Base-by-base conservation (phyloP, 2,888 invertebrate species). In the Scrobipalpa costella region DNA sequence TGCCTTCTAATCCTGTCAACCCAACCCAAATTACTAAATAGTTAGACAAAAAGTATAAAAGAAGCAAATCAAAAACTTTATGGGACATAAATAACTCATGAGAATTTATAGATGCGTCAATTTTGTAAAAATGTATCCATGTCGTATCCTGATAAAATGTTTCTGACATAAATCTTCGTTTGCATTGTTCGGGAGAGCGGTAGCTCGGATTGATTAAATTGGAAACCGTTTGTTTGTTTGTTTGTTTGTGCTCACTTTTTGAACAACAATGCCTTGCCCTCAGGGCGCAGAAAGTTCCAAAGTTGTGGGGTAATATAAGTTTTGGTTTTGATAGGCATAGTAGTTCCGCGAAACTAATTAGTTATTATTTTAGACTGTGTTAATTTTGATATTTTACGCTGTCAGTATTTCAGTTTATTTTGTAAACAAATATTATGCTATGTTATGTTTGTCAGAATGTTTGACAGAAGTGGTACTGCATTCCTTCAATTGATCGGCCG, bases 201-300 rank as follows among this genome's bases (percentile, higher is more conserved):
- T 33, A 49, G 62, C n/a, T 59, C 40, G 13, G 55, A 59, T 55
- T 63, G 63, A 58, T 55, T 58, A 52, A 63, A 63, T 50, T 62
- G 62, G 49, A 49, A 59, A 44, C 33, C 50, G 63, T 62, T 62
- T 62, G 63, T 62, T 62, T 62, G 62, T 62, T 62, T 62, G 63
- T 62, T 62, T 62, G 62, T 62, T 62, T 50, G 57, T n/a, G 55
- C 34, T 55, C 55, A 59, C 59, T 59, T 59, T 57, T 57, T 62
- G 57, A 57, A 57, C 33, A 57, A 62, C 47, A 62, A 44, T 62
- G 60, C 34, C 33, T 55, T 15, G 55, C 55, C 55, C 50, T 27
- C 34, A 34, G 17, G 55, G 55, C 33, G 27, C 15, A 7, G 6
- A 7, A 27, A 55, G 34, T 34, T 34, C 3, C 27, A 3, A 34